Conservation (phyloP, 2,113 vertebrate species). For the Proteles cristata region DNA sequence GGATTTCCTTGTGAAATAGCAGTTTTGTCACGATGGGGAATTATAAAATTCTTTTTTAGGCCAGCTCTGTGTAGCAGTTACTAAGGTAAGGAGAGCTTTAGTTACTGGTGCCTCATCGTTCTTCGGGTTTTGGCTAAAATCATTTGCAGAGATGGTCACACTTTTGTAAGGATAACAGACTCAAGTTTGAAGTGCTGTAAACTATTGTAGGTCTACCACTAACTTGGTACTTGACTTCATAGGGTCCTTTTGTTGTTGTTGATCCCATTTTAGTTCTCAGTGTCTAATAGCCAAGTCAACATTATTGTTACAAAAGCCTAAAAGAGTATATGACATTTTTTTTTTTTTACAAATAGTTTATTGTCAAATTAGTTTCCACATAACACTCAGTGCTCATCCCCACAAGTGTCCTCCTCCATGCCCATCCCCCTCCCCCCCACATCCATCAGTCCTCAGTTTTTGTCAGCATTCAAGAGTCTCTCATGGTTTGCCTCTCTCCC, state of each 20-base stretch:
- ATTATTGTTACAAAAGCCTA: not conserved
- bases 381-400: too few species aligned
- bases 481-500: too few species aligned
- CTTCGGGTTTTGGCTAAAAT: not conserved
- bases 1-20: not conserved
- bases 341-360: too few species aligned
- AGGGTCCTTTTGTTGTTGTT: not conserved
- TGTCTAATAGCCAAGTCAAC: not conserved
- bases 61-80: rapidly evolving
- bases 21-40: not conserved
- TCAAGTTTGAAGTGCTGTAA: not conserved
- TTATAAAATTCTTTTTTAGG: not conserved
- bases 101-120: not conserved
- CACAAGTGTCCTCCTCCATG: too few species aligned
- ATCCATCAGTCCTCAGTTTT: too few species aligned
- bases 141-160: not conserved
- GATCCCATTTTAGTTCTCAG: not conserved
- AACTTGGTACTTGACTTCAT: not conserved
- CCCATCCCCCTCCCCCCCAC: too few species aligned
- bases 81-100: not conserved
- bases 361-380: too few species aligned
- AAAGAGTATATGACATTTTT: not conserved
- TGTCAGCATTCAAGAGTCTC: too few species aligned
- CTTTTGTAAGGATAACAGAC: not conserved
- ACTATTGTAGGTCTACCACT: not conserved